A percentile compares a stretch with the other conserved stretches of the same genome.
Conservation (phyloP, 2,888 invertebrate species). For the Lasioglossum oenotherae region DNA sequence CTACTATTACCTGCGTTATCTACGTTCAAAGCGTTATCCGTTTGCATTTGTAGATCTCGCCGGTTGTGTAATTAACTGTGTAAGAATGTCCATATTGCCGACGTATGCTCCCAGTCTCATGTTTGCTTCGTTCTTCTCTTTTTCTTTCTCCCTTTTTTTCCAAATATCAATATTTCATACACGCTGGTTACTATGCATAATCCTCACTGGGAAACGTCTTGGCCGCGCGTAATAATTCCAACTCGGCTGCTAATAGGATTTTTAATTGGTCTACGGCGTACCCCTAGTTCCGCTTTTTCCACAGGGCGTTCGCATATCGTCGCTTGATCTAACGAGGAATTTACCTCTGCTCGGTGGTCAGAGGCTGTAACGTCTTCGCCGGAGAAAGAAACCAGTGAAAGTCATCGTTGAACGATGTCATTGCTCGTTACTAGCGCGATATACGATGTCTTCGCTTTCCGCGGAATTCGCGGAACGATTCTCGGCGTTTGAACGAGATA, state of each 20-base stretch:
- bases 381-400: conserved; percentile 72
- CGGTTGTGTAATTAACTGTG: conserved; percentile 64
- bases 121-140: not conserved
- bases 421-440: not conserved
- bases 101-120: not conserved
- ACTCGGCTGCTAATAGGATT: conserved; percentile 42
- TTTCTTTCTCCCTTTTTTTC: not conserved
- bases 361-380: conserved; percentile 38
- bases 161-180: conserved; percentile 39
- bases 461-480: not conserved
- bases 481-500: not conserved
- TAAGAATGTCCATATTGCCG: conserved; percentile 22
- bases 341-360: conserved; percentile 47
- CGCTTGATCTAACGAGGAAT: conserved; percentile 30
- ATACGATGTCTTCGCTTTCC: not conserved
- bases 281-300: conserved; percentile 47
- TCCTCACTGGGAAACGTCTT: not conserved
- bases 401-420: conserved; percentile 57
- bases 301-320: conserved; percentile 12
- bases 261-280: conserved; percentile 45
- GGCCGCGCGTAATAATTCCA: conserved; percentile 25
- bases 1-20: conserved; percentile 38
- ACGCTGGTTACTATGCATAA: conserved; percentile 15
- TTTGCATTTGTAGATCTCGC: conserved; percentile 58
- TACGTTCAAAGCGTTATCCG: conserved; percentile 66